These are phyloP conservation scores for Lepidocolaptes lacrymiger DNA, from an alignment of 2,797 vertebrate species.

Conservation along the genomic window DNA sequence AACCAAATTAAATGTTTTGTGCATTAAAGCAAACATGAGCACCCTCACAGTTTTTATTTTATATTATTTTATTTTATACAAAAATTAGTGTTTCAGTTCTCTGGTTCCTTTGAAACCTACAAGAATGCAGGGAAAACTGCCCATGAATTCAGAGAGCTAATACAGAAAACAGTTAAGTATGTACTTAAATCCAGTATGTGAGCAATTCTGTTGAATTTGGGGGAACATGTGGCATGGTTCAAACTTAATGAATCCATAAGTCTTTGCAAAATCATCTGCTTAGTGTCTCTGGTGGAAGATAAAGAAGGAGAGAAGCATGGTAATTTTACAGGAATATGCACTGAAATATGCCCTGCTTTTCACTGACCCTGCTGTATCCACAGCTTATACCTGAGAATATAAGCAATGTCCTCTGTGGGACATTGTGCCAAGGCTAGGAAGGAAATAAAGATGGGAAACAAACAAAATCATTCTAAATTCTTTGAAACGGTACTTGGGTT, in stretches of 20 bases:
- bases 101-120: neutral
- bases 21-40: neutral
- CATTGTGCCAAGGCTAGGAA: neutral
- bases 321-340: constrained; percentile 44
- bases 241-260: constrained; percentile 56
- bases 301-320: neutral
- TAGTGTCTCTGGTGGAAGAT: constrained; percentile 30
- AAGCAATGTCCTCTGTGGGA: neutral
- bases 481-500: neutral
- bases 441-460: neutral
- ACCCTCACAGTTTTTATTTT: neutral
- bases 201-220: constrained; percentile 18
- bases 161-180: neutral
- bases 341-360: neutral
- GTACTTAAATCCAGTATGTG: neutral
- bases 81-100: neutral
- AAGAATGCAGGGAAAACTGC: neutral
- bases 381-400: neutral
- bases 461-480: neutral
- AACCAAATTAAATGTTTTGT: neutral
- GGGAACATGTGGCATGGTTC: constrained; percentile 47
- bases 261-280: constrained; percentile 56
- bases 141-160: neutral
- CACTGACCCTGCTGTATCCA: neutral
- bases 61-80: neutral